Conservation (phyloP, 2,113 vertebrate species). For the Oryzias javanicus region DNA sequence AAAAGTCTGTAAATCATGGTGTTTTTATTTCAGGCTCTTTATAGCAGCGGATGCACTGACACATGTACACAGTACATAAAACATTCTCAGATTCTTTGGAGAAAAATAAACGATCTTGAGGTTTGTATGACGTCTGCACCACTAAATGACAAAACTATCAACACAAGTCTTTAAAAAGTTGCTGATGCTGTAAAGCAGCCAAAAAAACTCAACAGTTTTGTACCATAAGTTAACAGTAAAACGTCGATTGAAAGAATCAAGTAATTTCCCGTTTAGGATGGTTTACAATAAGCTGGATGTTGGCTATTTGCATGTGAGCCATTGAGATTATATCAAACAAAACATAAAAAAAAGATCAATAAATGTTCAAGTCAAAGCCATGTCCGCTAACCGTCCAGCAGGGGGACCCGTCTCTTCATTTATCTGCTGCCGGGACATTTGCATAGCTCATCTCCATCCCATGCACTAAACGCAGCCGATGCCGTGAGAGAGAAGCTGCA, state of each 20-base stretch:
- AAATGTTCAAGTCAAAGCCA: constrained; percentile 8
- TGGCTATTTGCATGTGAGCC: background rate
- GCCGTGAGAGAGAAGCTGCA: constrained; percentile 16
- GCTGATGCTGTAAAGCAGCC: constrained; percentile 22
- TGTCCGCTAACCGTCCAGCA: constrained; percentile 42
- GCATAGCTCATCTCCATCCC: constrained; percentile 43
- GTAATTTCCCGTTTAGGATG: background rate
- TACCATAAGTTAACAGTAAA: constrained; percentile 41
- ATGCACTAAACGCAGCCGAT: constrained; percentile 31
- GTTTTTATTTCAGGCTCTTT: constrained; percentile 2
- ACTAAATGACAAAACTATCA: constrained; percentile 4
- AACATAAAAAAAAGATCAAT: background rate
- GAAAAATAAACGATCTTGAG: too few relatives aligned
- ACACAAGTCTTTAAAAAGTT: constrained; percentile 20
- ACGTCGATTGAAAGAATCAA: background rate
- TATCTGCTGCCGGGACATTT: constrained; percentile 52
- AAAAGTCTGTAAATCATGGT: constrained; percentile 6
- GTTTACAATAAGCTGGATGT: constrained; percentile 44
- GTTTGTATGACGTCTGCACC: background rate
- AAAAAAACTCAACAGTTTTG: constrained; percentile 35
- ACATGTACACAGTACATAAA: constrained; percentile 23
- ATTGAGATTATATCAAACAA: too few relatives aligned
- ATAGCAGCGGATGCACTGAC: background rate
- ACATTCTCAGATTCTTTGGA: background rate
- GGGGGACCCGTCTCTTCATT: constrained; percentile 45